These are phyloP conservation scores for Pomacea maculata DNA, from an alignment of 1,140 invertebrate species.

Conservation along the genomic window DNA sequence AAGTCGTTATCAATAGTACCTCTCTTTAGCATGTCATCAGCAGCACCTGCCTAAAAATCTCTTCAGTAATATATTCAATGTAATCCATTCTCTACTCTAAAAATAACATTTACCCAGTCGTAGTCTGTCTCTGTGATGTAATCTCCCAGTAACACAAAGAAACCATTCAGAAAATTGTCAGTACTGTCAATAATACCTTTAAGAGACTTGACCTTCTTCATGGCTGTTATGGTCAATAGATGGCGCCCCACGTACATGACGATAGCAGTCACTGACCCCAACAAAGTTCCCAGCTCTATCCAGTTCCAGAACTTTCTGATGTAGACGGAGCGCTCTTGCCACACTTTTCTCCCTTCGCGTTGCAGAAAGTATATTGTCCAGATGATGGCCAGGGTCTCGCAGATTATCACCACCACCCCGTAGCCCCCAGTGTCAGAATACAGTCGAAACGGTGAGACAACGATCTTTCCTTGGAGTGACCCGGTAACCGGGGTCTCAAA, in stretches of 20 bases:
- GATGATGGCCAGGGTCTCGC: conserved; percentile 49
- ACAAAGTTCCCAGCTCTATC: conserved; percentile 43
- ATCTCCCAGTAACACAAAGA: neutral
- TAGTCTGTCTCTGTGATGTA: too few species aligned
- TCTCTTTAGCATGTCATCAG: too few species aligned
- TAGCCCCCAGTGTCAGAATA: conserved; percentile 57
- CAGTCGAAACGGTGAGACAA: conserved; percentile 40
- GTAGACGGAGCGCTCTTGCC: conserved; percentile 49
- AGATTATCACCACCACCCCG: conserved; percentile 56
- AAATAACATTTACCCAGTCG: too few species aligned
- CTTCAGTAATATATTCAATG: too few species aligned
- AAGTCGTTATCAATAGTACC: too few species aligned
- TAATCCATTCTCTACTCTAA: too few species aligned
- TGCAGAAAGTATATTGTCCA: conserved; percentile 56
- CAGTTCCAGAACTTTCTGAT: conserved; percentile 59
- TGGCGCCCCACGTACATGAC: conserved; percentile 49
- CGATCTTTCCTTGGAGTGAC: conserved; percentile 29
- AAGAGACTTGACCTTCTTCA: conserved; percentile 41
- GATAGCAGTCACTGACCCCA: conserved; percentile 38
- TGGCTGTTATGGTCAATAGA: conserved; percentile 37
- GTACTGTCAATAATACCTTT: conserved; percentile 37
- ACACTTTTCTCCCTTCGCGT: conserved; percentile 36
- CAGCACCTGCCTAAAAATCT: too few species aligned
- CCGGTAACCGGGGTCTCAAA: conserved; percentile 50
- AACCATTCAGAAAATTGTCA: neutral